phyloP scores from a whole-genome alignment of 2,113 vertebrate genomes.

The Lampris incognitus region DNA sequence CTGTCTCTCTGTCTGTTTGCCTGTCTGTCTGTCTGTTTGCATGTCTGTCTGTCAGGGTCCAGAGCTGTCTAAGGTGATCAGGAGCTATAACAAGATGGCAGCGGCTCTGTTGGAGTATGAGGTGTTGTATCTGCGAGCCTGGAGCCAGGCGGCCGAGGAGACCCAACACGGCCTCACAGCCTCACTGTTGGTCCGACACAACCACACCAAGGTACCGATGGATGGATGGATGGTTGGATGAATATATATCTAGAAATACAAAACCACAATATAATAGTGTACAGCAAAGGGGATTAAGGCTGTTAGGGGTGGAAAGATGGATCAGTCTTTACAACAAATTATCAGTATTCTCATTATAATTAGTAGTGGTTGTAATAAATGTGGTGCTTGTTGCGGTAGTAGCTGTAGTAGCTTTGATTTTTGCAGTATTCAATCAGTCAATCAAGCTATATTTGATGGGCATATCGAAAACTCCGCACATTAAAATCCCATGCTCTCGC shows the following conservation, averaged over 20 bases:
- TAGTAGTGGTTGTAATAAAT: too few relatives aligned
- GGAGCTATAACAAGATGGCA: conserved; percentile 84
- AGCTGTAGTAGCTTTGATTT: too few relatives aligned
- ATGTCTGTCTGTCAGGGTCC: conserved; percentile 65
- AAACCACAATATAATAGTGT: too few relatives aligned
- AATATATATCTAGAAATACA: neutral
- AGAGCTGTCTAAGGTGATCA: conserved; percentile 83
- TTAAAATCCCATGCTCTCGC: too few relatives aligned
- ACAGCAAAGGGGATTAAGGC: too few relatives aligned
- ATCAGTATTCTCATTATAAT: too few relatives aligned
- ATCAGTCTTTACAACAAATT: too few relatives aligned
- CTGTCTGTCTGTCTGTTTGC: conserved; percentile 8
- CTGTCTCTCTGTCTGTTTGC: neutral
- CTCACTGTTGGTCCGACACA: conserved; percentile 77
- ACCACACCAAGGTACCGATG: conserved; percentile 79
- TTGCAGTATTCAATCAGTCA: too few relatives aligned
- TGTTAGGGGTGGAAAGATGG: too few relatives aligned
- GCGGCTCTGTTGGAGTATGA: conserved; percentile 84
- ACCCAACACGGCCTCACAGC: conserved; percentile 72
- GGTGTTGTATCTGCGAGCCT: conserved; percentile 79
- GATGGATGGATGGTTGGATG: neutral
- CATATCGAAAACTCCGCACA: too few relatives aligned
- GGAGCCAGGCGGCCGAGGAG: conserved; percentile 79
- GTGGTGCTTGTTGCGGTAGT: too few relatives aligned
- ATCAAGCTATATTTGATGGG: too few relatives aligned